These are phyloP conservation scores for Capra hircus DNA, from an alignment of 2,113 vertebrate genomes.

Conservation along the genomic window DNA sequence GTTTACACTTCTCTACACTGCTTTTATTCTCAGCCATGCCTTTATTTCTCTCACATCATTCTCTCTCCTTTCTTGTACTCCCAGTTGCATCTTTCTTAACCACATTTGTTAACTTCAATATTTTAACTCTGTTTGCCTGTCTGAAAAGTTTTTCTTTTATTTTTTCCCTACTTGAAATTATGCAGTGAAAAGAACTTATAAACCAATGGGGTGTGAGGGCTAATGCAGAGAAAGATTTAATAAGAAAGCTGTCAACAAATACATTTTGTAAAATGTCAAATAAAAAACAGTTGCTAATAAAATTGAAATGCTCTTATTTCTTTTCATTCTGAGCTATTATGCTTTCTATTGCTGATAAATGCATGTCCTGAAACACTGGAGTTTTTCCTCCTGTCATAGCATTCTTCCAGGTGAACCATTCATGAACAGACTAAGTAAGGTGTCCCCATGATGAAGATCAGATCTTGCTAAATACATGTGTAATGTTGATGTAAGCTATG, in stretches of 20 bases:
- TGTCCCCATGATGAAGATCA: not conserved
- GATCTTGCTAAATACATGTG: not conserved
- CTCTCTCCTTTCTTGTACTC: not conserved
- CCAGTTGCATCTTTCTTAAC: not conserved
- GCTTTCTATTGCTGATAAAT: conserved; percentile 23
- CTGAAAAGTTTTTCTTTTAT: not conserved
- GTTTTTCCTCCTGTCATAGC: not conserved
- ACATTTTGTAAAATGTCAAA: not conserved
- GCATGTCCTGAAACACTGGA: not conserved
- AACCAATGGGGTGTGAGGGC: not conserved
- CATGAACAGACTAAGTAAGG: not conserved
- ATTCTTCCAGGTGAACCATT: not conserved
- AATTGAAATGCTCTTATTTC: conserved; percentile 2
- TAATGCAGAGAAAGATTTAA: conserved; percentile 7
- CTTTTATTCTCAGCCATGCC: not conserved
- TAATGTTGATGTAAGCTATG: not conserved
- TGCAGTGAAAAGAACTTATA: conserved; percentile 19
- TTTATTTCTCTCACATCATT: not conserved
- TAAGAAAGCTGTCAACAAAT: conserved; percentile 34
- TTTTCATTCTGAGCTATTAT: not conserved
- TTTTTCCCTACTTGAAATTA: not conserved
- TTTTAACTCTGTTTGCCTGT: not conserved
- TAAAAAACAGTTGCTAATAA: not conserved
- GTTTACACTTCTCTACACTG: not conserved
- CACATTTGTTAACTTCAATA: not conserved